Evolutionary conservation across 2,888 invertebrate species (phyloP).

Genomic region (Cotesia congregata): DNA sequence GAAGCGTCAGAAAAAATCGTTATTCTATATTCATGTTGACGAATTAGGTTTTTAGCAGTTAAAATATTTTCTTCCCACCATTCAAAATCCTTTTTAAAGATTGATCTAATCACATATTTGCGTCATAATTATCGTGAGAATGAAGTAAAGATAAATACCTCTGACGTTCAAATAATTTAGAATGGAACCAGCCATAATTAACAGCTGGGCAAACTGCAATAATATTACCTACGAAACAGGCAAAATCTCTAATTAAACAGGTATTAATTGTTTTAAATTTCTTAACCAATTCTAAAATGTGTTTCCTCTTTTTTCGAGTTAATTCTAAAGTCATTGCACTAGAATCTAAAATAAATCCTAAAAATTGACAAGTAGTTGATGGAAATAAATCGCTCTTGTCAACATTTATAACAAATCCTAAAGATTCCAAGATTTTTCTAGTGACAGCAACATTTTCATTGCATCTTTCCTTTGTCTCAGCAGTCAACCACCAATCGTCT

Average conservation of each 20-base stretch:
- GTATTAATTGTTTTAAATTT: not conserved
- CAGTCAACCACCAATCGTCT: conserved; percentile 23
- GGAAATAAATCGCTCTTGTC: conserved; percentile 34
- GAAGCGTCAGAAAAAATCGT: too few relatives aligned
- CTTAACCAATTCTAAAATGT: conserved; percentile 12
- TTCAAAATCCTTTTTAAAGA: too few relatives aligned
- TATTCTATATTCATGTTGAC: too few relatives aligned
- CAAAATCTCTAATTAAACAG: conserved; percentile 49
- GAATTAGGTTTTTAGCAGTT: too few relatives aligned
- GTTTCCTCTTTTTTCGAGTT: conserved; percentile 21
- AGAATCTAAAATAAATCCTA: conserved; percentile 36
- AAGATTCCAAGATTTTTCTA: not conserved
- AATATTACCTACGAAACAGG: conserved; percentile 45
- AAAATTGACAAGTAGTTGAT: conserved; percentile 25
- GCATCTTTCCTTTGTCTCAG: not conserved
- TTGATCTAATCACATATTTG: too few relatives aligned
- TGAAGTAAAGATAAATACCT: too few relatives aligned
- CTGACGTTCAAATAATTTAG: too few relatives aligned
- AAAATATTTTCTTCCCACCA: too few relatives aligned
- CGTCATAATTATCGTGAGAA: too few relatives aligned
- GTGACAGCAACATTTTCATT: conserved; percentile 4
- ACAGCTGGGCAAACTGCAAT: conserved; percentile 45
- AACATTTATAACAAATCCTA: conserved; percentile 35
- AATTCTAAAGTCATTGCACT: conserved; percentile 29
- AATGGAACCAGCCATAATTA: too few relatives aligned